Evolutionary conservation across 2,113 vertebrate species (phyloP).

Genomic region (Psettodes erumei): DNA sequence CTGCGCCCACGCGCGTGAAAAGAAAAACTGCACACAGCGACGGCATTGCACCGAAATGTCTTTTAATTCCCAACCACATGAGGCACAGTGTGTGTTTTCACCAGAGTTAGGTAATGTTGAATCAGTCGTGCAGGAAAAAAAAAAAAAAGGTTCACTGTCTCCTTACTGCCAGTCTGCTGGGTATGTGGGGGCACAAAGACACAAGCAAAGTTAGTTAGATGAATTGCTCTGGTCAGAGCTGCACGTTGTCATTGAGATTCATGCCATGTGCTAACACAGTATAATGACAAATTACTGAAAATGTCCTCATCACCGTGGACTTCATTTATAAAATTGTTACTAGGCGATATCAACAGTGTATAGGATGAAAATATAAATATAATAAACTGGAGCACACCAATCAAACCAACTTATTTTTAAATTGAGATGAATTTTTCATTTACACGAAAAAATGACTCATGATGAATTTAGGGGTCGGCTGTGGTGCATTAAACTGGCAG

Average conservation of each 20-base stretch:
- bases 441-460: not conserved
- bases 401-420: not conserved
- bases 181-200: slow-evolving; percentile 24
- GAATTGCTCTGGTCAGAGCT: slow-evolving; percentile 30
- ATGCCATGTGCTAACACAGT: not conserved
- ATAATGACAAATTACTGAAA: slow-evolving; percentile 26
- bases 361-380: not conserved
- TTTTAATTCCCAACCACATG: slow-evolving; percentile 55
- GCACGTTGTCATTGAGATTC: slow-evolving; percentile 27
- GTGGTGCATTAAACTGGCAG: slow-evolving; percentile 14
- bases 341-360: not conserved
- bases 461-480: slow-evolving; percentile 2
- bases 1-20: slow-evolving; percentile 17
- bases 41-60: slow-evolving; percentile 16
- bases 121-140: slow-evolving; percentile 8
- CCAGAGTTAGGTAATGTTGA: slow-evolving; percentile 40
- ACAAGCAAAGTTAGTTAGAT: slow-evolving; percentile 44
- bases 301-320: not conserved
- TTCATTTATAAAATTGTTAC: not conserved
- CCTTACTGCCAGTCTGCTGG: slow-evolving; percentile 29
- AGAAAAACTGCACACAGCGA: not conserved
- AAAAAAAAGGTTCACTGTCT: slow-evolving; percentile 25
- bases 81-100: slow-evolving; percentile 47
- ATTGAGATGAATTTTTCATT: not conserved
- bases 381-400: not conserved